Evolutionary conservation across 2,113 vertebrate genomes (phyloP), one percentile per base, ranked within the genome.

Genomic region (Triplophysa dalaica): DNA sequence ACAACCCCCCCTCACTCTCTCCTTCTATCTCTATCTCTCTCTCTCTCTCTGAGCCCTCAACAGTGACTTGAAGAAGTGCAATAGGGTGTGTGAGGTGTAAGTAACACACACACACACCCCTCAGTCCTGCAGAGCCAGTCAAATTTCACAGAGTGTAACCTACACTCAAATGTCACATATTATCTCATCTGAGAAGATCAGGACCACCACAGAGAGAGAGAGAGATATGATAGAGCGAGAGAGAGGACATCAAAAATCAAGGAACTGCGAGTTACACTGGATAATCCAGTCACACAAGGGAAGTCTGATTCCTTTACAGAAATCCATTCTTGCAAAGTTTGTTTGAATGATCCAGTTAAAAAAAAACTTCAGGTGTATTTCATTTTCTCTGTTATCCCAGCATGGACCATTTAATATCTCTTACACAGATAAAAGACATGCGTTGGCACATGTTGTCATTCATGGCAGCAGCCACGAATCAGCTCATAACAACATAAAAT

Each of bases 91-190:
- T 14, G 19, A 56, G 13, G 6, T 43, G 45, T 70, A 70, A 50
- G 22, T 45, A 65, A 41, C 60, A 62, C 48, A 70, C 72, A 70
- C 62, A 77, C n/a, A 38, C 69, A 70, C 24, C 7, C 60, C n/a
- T 67, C 62, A 75, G 76, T 61, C 33, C 26, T 26, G 41, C 62
- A 62, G 60, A 74, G 80, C 70, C 8, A 75, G 63, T 22, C 45
- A 22, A 67, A 77, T 84, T 79, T 82, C 65, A 84, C 61, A 75
- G 50, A 66, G 60, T 76, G 38, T 70, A 60, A 43, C 22, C 61
- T 66, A 41, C 50, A 45, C 74, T 77, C 21, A 81, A 84, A 75
- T 84, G 75, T 70, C 83, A 84, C 48, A 38, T 73, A 61, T 79
- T 79, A 84, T 79, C 66, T 82, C 43, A 76, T 70, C 61, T 56